Evolutionary conservation across 2,797 vertebrate species (phyloP), one percentile per base, ranked within the genome.

Genomic region (Takifugu ocellatus): DNA sequence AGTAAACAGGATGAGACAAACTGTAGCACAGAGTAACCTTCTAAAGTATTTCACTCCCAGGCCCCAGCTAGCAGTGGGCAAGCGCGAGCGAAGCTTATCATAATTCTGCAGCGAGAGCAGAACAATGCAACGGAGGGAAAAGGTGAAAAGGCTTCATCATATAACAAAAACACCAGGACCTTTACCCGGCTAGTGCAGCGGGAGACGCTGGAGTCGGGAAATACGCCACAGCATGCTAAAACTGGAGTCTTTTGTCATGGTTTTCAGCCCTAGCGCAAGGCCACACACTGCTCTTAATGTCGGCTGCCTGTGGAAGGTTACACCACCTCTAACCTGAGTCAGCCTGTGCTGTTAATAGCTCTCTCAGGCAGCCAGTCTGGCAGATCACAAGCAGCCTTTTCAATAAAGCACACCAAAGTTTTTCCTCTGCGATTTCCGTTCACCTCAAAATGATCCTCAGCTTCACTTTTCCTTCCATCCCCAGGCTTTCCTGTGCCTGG

Each of bases 381-480:
- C 54, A 66, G 61, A 61, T 66, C 50, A 84, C 77, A 85, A 75
- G 63, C 50, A 49, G 67, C 59, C 77, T 82, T 85, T 86, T 87
- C 71, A 84, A 73, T 65, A 65, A 75, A 68, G 57, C 53, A 11
- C 36, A 65, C 63, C 68, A 59, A 83, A 82, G 84, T 63, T 21
- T 25, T 76, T 82, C 69, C 36, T 39, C 14, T 50, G 60, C 70
- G 81, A 83, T 84, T 91, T 91, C 85, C 88, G 83, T 82, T 89
- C 82, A 88, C 82, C 80, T 89, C 72, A 68, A 85, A 87, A 81
- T 70, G 79, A 90, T 88, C 87, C 73, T 67, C 69, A 66, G 63
- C 63, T 63, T 72, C 64, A 83, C 72, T 72, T 77, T 84, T 87
- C 11, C 84, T 87, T 88, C 83, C 83, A 78, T 74, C 66, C 57